These are phyloP conservation scores for Palythoa heliodiscus DNA, from an alignment of 92 coral and sea anemone species.

Conservation along the genomic window DNA sequence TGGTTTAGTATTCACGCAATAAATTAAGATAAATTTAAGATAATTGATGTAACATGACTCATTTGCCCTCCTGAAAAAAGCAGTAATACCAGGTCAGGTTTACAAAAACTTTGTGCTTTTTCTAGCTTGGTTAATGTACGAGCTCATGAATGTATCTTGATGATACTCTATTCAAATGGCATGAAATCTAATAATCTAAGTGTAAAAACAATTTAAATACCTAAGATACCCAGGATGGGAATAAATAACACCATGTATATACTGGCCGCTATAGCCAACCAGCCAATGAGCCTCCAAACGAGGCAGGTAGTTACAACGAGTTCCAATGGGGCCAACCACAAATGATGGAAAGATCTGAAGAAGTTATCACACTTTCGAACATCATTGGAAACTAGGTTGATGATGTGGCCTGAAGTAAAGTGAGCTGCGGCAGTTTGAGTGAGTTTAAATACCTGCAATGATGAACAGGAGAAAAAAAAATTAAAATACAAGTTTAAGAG, in stretches of 20 bases:
- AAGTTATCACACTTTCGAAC: conserved; percentile 43
- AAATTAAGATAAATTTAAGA: too few relatives aligned
- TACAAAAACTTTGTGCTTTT: too few relatives aligned
- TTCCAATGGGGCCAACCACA: conserved; percentile 42
- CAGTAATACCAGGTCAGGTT: too few relatives aligned
- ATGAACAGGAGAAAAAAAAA: background rate
- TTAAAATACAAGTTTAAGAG: background rate
- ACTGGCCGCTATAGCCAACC: conserved; percentile 36
- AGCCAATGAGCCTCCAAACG: conserved; percentile 35
- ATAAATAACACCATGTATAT: conserved; percentile 34
- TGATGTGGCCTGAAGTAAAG: conserved; percentile 27
- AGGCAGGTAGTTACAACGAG: conserved; percentile 27
- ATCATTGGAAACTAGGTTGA: conserved; percentile 39
- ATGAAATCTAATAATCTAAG: background rate
- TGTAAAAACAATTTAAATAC: background rate
- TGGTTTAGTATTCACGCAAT: too few relatives aligned
- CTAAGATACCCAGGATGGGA: conserved; percentile 21
- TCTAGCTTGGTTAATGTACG: too few relatives aligned
- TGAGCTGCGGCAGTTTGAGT: conserved; percentile 29
- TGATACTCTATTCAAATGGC: background rate
- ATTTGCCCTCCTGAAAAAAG: too few relatives aligned
- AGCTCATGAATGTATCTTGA: background rate
- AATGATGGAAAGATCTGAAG: conserved; percentile 38
- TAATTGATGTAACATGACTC: too few relatives aligned
- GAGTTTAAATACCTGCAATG: conserved; percentile 21